These are phyloP conservation scores for Anthoscopus minutus DNA, from an alignment of 2,113 vertebrate genomes.

Conservation along the genomic window DNA sequence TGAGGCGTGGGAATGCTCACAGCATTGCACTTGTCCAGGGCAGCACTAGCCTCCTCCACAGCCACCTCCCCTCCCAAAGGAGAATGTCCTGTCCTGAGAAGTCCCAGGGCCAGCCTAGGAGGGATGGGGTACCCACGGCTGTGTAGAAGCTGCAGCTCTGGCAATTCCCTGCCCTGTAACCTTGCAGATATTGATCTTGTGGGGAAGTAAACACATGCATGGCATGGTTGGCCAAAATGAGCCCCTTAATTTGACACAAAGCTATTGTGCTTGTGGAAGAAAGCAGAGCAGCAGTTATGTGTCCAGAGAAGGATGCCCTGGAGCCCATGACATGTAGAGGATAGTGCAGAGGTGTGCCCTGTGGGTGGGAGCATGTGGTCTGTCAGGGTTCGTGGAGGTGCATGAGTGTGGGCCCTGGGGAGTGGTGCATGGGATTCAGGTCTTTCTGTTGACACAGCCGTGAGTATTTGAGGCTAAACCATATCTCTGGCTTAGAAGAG, in stretches of 20 bases:
- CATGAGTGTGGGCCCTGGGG: fast-evolving
- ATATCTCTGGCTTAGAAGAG: fast-evolving
- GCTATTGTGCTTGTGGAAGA: background rate
- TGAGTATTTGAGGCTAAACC: background rate
- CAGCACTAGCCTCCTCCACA: fast-evolving
- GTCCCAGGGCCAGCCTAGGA: too few species aligned
- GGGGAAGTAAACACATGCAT: fast-evolving
- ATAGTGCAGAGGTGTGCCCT: background rate
- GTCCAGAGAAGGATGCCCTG: background rate
- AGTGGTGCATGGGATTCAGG: fast-evolving
- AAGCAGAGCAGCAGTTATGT: background rate
- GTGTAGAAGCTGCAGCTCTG: fast-evolving
- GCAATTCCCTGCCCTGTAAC: background rate
- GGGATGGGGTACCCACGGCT: fast-evolving
- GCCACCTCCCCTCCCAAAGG: background rate
- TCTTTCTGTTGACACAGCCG: fast-evolving
- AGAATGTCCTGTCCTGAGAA: background rate
- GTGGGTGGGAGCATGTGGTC: fast-evolving
- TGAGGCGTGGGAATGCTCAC: fast-evolving
- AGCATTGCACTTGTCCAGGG: fast-evolving
- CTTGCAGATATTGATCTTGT: fast-evolving
- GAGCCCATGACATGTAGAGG: fast-evolving
- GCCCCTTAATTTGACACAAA: background rate
- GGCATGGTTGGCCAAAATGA: background rate
- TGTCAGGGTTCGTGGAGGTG: fast-evolving